Evolutionary conservation across 2,113 vertebrate genomes (phyloP).

Genomic region (Zosterops japonicus): DNA sequence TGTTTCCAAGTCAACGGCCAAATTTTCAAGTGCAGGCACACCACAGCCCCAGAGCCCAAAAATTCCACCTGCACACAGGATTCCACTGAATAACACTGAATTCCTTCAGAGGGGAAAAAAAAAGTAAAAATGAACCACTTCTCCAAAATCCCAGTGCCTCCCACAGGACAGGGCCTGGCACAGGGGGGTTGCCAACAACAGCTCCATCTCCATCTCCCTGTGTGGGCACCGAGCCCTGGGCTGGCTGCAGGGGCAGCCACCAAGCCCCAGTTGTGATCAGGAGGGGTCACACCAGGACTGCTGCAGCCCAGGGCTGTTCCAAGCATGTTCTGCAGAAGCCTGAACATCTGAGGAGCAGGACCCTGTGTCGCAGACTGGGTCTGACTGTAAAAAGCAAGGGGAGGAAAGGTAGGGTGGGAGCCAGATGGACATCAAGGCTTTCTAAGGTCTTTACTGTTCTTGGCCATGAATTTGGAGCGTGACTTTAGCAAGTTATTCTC

Average conservation of each 20-base stretch:
- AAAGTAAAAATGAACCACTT: background rate
- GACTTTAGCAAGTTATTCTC: background rate
- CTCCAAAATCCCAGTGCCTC: background rate
- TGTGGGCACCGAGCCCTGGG: background rate
- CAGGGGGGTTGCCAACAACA: background rate
- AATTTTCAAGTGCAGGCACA: slow-evolving; percentile 68
- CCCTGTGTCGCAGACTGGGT: background rate
- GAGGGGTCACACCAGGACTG: background rate
- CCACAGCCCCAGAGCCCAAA: slow-evolving; percentile 45
- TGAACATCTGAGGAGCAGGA: background rate
- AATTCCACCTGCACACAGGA: slow-evolving; percentile 67
- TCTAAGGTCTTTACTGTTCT: background rate
- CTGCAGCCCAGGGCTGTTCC: background rate
- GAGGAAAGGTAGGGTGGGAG: background rate
- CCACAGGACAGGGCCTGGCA: background rate
- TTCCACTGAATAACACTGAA: slow-evolving; percentile 57
- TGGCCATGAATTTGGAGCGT: background rate
- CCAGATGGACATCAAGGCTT: background rate
- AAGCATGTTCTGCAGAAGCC: background rate
- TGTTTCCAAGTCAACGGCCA: slow-evolving; percentile 67
- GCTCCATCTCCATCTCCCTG: background rate
- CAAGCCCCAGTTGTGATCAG: rapidly evolving
- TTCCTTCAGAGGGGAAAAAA: slow-evolving; percentile 37
- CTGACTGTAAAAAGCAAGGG: background rate
- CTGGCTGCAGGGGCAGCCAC: background rate